These are phyloP conservation scores for Amphiprion ocellaris DNA, from an alignment of 2,113 vertebrate species.

Conservation along the genomic window DNA sequence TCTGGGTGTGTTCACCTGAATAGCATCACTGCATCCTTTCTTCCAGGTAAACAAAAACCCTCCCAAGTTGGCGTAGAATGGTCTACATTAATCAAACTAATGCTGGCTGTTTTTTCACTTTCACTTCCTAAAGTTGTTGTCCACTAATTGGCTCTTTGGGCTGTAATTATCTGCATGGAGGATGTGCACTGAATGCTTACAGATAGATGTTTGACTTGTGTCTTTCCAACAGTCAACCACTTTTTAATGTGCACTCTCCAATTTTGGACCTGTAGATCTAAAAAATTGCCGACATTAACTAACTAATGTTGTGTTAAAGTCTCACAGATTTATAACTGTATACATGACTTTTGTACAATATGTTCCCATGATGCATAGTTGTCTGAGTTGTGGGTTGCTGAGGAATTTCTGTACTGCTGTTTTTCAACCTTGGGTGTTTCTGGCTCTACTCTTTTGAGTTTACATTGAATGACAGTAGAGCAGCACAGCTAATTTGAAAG, in stretches of 20 bases:
- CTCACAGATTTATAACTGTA: not conserved
- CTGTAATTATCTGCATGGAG: constrained; percentile 42
- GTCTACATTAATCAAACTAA: constrained; percentile 60
- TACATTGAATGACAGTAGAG: too few relatives aligned
- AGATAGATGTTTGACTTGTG: not conserved
- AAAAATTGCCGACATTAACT: too few relatives aligned
- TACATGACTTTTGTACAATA: not conserved
- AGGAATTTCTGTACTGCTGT: too few relatives aligned
- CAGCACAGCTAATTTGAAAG: too few relatives aligned
- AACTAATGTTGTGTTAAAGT: not conserved
- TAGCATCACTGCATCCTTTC: constrained; percentile 30
- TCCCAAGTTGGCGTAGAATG: constrained; percentile 65
- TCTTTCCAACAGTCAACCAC: constrained; percentile 21
- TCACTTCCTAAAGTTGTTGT: constrained; percentile 55
- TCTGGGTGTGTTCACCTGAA: constrained; percentile 43
- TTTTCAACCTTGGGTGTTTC: too few relatives aligned
- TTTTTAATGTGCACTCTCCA: not conserved
- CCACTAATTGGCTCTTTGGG: constrained; percentile 12
- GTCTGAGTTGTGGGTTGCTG: not conserved
- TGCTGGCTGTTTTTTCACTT: constrained; percentile 51
- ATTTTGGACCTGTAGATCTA: too few relatives aligned
- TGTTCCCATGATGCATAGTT: not conserved
- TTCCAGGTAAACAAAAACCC: constrained; percentile 59
- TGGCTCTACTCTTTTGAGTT: too few relatives aligned
- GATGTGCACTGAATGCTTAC: constrained; percentile 22